Evolutionary conservation across 2,888 invertebrate species (phyloP).

Genomic region (Allygus modestus): DNA sequence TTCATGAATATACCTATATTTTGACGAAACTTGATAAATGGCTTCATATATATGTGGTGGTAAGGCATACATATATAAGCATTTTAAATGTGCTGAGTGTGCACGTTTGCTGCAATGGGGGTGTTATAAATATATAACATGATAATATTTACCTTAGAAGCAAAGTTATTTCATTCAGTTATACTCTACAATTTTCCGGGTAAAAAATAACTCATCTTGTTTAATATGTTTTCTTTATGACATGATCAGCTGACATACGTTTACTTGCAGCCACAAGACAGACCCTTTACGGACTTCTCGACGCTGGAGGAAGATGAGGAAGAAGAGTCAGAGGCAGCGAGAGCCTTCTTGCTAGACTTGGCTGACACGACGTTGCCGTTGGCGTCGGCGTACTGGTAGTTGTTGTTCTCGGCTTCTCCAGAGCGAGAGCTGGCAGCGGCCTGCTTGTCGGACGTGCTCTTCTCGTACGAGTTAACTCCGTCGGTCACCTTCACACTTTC

Average conservation of each 20-base stretch:
- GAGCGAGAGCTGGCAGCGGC: neutral
- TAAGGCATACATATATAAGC: too few species aligned
- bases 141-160: too few species aligned
- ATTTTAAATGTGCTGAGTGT: too few species aligned
- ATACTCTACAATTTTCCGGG: too few species aligned
- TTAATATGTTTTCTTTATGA: too few species aligned
- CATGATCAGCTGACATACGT: neutral
- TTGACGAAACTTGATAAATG: too few species aligned
- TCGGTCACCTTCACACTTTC: neutral
- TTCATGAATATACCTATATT: too few species aligned
- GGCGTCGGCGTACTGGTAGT: neutral
- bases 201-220: too few species aligned
- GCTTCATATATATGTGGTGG: too few species aligned
- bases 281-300: neutral
- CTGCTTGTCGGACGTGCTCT: neutral
- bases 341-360: neutral
- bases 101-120: neutral
- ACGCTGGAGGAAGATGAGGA: neutral
- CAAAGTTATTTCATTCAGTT: too few species aligned
- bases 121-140: too few species aligned
- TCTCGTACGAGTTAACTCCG: neutral
- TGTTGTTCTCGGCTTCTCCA: neutral
- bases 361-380: neutral
- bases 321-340: neutral
- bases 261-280: neutral